Base-by-base conservation (phyloP, 2,797 vertebrate genomes). In the Tympanoctomys barrerae region DNA sequence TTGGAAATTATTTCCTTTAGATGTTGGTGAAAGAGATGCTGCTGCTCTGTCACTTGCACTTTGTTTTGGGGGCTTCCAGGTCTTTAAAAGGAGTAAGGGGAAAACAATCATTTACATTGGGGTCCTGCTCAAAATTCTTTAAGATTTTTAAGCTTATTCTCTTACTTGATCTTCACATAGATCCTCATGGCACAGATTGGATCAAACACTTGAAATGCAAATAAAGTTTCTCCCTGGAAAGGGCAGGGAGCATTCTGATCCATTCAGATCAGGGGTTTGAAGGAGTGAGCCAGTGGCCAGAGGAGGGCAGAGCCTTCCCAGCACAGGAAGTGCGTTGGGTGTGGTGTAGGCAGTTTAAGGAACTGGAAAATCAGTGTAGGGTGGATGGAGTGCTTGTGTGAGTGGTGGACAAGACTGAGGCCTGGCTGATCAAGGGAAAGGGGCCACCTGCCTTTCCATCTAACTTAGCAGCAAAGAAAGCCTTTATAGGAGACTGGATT, bases 1-100 rank as follows among this genome's bases (percentile, higher is more conserved):
- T 54, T 75, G 73, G 79, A 89, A 73, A 64, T 28, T 79, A 61
- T 89, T 93, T 39, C 13, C 4, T 85, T 97, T 85, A 92, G 64
- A 79, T 91, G 28, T 78, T 96, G 94, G 79, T 0, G 6, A 86
- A 92, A 93, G 77, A 7, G 46, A 94, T 94, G 64, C 14, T 46
- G 22, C 46, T 64, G 22, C 52, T 82, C 4, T 62, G 52, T 62
- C 87, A 75, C 80, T 77, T 88, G 73, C 59, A 89, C 88, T 1
- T 1, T 62, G 77, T 89, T 96, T 57, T 71, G 49, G 93, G 78
- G 0, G 0, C 89, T 62, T 18, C 54, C 18, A 61, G 36, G 88
- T 31, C 39, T 80, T 94, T 79, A 33, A 68, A 87, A 64, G 46
- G 14, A 62, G 46, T 33, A 12, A 2, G 36, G n/a, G 36, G 52